Conservation (phyloP, 2,888 invertebrate genomes). For the Idaea straminata region DNA sequence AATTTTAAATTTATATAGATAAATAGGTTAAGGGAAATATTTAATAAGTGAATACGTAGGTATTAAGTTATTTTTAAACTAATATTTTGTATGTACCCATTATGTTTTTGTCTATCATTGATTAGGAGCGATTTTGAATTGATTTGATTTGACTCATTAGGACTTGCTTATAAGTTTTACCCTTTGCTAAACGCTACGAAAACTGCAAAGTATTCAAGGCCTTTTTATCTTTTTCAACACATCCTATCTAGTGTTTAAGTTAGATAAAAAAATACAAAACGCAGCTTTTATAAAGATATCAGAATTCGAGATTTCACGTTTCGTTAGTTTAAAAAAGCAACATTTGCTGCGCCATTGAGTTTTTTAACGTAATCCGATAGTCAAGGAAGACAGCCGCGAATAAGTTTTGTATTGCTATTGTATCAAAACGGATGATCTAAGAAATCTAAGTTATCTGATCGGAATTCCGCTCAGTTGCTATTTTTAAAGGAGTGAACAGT, state of each 20-base stretch:
- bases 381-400: conserved; percentile 48
- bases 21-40: too few relatives aligned
- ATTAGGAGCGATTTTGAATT: too few relatives aligned
- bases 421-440: conserved; percentile 58
- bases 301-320: conserved; percentile 21
- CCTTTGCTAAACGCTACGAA: conserved; percentile 6
- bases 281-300: conserved; percentile 10
- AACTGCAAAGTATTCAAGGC: neutral
- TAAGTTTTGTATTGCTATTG: conserved; percentile 56
- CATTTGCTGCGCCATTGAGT: conserved; percentile 27
- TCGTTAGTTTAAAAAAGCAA: conserved; percentile 20
- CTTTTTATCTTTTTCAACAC: too few relatives aligned
- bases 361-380: conserved; percentile 51
- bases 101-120: too few relatives aligned
- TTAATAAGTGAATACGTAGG: neutral
- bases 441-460: conserved; percentile 63
- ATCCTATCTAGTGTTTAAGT: neutral
- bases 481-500: conserved; percentile 64
- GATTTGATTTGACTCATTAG: too few relatives aligned
- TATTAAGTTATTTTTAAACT: too few relatives aligned
- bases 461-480: conserved; percentile 64
- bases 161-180: too few relatives aligned
- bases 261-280: neutral
- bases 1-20: too few relatives aligned
- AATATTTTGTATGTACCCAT: too few relatives aligned